Conservation (phyloP, 2,797 vertebrate species). For the Amazona finschi region DNA sequence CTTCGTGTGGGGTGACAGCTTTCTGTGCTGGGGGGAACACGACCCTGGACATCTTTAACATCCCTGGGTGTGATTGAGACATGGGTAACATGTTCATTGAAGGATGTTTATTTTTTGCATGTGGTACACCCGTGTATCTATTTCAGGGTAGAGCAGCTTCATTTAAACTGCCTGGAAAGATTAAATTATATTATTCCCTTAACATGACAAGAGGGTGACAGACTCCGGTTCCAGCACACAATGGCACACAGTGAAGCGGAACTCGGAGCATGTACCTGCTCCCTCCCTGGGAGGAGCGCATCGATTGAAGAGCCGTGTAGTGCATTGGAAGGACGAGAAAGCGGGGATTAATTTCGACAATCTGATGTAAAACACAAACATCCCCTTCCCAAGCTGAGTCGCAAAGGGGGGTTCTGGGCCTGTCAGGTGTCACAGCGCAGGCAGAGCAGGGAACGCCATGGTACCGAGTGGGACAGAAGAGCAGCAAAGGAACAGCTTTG, state of each 20-base stretch:
- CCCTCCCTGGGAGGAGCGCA: background rate
- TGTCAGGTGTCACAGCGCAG: background rate
- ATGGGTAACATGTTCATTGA: background rate
- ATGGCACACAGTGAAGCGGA: constrained; percentile 27
- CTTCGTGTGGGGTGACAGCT: background rate
- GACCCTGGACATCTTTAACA: background rate
- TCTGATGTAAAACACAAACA: background rate
- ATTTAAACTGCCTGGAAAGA: constrained; percentile 57
- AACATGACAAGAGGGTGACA: constrained; percentile 32
- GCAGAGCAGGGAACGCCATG: background rate
- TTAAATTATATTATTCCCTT: constrained; percentile 64
- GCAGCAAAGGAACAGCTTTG: background rate
- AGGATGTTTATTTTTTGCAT: constrained; percentile 11
- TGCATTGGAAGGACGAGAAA: background rate
- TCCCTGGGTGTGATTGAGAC: fast-evolving
- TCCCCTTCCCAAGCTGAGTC: background rate
- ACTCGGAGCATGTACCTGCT: constrained; percentile 8
- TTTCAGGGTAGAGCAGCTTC: constrained; percentile 64
- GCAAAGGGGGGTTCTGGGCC: background rate
- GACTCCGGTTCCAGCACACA: background rate
- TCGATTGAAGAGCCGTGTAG: background rate
- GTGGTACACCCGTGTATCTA: constrained; percentile 36
- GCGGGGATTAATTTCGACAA: constrained; percentile 53
- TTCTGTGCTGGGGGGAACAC: background rate
- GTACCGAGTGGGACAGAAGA: background rate